Evolutionary conservation across 2,113 vertebrate genomes (phyloP).

Genomic region (Pomatostomus ruficeps): DNA sequence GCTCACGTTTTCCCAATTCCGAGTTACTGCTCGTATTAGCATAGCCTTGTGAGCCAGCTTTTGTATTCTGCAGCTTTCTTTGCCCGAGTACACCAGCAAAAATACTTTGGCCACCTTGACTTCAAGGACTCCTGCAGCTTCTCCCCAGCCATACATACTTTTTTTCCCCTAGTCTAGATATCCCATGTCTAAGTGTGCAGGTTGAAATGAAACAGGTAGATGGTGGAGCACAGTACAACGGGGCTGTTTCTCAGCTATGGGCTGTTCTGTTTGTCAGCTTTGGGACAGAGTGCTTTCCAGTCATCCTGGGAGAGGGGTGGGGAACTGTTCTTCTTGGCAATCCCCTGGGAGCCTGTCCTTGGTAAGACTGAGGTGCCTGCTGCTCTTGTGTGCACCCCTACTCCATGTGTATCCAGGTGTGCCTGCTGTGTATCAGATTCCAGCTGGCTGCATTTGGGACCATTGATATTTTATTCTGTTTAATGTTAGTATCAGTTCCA

Average conservation of each 20-base stretch:
- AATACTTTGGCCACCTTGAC: neutral
- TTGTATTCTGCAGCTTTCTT: neutral
- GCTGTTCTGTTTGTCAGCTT: neutral
- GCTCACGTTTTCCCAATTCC: neutral
- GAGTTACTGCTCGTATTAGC: neutral
- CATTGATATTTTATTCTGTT: neutral
- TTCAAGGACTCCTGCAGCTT: neutral
- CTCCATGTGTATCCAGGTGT: neutral
- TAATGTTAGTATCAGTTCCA: neutral
- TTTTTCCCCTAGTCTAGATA: neutral
- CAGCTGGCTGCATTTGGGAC: neutral
- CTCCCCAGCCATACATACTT: neutral
- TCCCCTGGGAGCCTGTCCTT: neutral
- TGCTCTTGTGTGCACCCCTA: neutral
- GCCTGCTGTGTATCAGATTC: neutral
- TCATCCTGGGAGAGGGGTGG: neutral
- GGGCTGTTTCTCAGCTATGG: neutral
- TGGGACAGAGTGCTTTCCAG: neutral
- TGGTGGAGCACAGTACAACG: rapidly evolving
- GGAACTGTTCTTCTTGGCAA: neutral
- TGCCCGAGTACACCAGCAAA: neutral
- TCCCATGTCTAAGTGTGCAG: neutral
- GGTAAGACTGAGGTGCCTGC: neutral
- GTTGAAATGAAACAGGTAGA: neutral
- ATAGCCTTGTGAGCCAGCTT: neutral